Conservation (phyloP, 2,797 vertebrate species). For the Crocodylus rhombifer region DNA sequence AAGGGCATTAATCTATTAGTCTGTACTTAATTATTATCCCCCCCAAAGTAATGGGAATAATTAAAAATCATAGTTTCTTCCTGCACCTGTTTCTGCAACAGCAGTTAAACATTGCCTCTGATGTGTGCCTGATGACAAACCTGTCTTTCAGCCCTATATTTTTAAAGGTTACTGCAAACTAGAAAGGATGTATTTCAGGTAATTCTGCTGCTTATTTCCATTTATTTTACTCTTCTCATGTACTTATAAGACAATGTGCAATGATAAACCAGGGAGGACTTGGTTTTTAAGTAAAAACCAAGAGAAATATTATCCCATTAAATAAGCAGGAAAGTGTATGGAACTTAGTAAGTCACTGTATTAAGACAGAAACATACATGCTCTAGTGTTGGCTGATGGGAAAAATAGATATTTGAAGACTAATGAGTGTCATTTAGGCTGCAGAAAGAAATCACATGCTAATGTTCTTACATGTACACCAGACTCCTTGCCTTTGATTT, state of each 20-base stretch:
- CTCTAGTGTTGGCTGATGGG: slow-evolving; percentile 20
- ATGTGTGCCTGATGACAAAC: neutral
- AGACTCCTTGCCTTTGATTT: neutral
- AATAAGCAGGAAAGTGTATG: neutral
- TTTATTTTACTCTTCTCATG: slow-evolving; percentile 48
- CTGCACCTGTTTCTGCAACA: neutral
- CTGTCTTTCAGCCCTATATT: neutral
- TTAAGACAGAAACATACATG: neutral
- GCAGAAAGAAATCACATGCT: neutral
- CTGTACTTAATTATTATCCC: neutral
- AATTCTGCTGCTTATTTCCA: slow-evolving; percentile 13
- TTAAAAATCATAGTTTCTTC: neutral
- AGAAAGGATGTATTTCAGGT: neutral
- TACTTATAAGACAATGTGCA: slow-evolving; percentile 38
- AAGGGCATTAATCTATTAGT: neutral
- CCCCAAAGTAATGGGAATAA: neutral
- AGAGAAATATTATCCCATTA: slow-evolving; percentile 18
- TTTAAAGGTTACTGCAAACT: slow-evolving; percentile 24
- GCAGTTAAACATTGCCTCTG: neutral
- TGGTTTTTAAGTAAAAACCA: neutral
- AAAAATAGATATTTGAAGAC: neutral
- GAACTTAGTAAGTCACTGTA: neutral
- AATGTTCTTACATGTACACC: neutral
- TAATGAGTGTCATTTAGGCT: neutral
- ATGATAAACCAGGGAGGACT: slow-evolving; percentile 23